phyloP scores from a whole-genome alignment of 2,888 invertebrate species.

The Drosophila fungiperda region DNA sequence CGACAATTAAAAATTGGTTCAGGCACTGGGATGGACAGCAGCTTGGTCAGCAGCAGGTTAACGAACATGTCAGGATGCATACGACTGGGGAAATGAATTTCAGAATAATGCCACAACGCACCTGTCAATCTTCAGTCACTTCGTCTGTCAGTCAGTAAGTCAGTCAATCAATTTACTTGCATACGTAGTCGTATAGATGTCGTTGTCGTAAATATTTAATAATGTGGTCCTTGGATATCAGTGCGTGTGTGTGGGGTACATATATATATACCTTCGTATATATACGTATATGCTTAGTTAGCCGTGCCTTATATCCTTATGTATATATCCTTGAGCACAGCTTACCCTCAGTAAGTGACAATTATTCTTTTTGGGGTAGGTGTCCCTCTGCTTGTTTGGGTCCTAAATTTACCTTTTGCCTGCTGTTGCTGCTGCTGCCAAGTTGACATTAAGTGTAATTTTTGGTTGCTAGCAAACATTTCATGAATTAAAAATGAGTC shows the following conservation, averaged over 20 bases:
- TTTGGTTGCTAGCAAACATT: slow-evolving; percentile 74
- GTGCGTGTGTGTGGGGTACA: slow-evolving; percentile 14
- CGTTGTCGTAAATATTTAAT: slow-evolving; percentile 65
- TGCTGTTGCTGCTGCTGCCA: slow-evolving; percentile 23
- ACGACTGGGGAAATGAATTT: slow-evolving; percentile 16
- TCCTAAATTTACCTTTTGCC: slow-evolving; percentile 34
- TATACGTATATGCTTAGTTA: slow-evolving; percentile 19
- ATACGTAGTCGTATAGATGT: slow-evolving; percentile 43
- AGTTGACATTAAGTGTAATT: slow-evolving; percentile 78
- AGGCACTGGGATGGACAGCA: slow-evolving; percentile 35
- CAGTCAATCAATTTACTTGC: slow-evolving; percentile 66
- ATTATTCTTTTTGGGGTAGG: slow-evolving; percentile 65
- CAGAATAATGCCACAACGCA: not conserved
- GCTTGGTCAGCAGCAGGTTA: slow-evolving; percentile 23
- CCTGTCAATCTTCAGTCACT: slow-evolving; percentile 44
- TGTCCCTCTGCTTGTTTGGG: slow-evolving; percentile 14
- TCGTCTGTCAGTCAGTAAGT: slow-evolving; percentile 34
- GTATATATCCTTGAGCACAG: slow-evolving; percentile 23
- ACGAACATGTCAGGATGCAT: slow-evolving; percentile 8
- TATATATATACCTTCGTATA: not conserved
- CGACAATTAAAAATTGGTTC: slow-evolving; percentile 56
- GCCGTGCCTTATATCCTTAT: slow-evolving; percentile 1
- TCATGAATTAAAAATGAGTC: slow-evolving; percentile 79
- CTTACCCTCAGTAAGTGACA: slow-evolving; percentile 68
- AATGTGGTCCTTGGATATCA: slow-evolving; percentile 25